Evolutionary conservation across 2,888 invertebrate species (phyloP).

Genomic region (Stenchaetothrips biformis): DNA sequence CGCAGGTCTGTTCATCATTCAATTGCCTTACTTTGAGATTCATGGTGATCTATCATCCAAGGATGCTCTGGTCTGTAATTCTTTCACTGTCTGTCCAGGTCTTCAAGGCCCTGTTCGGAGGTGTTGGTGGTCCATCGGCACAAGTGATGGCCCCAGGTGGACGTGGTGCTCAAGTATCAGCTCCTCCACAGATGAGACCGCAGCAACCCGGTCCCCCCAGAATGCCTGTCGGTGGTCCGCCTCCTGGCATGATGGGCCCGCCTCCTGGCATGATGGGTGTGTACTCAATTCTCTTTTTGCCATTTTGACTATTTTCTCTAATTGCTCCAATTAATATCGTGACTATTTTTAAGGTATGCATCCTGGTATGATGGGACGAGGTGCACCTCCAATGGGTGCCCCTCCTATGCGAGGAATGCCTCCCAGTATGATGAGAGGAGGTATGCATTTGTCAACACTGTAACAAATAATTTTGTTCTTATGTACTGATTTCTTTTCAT

Average conservation of each 20-base stretch:
- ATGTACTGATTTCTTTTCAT: background rate
- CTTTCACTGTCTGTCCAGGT: constrained; percentile 51
- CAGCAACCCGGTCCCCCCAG: constrained; percentile 54
- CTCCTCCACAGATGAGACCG: constrained; percentile 72
- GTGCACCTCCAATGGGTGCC: constrained; percentile 56
- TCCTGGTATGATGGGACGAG: constrained; percentile 59
- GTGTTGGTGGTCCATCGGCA: constrained; percentile 96
- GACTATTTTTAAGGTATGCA: constrained; percentile 54
- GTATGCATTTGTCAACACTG: constrained; percentile 37
- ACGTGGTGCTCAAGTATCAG: constrained; percentile 68
- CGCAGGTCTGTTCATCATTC: constrained; percentile 45
- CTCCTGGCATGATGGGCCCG: constrained; percentile 80
- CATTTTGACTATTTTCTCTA: background rate
- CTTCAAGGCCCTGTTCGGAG: constrained; percentile 80
- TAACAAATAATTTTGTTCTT: background rate
- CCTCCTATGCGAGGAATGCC: constrained; percentile 71
- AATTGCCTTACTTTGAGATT: constrained; percentile 37
- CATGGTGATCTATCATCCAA: background rate
- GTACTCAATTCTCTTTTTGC: constrained; percentile 28
- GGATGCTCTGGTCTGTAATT: background rate
- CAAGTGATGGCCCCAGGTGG: constrained; percentile 88
- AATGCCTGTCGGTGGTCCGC: constrained; percentile 51
- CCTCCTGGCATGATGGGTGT: constrained; percentile 67
- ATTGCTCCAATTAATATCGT: background rate
- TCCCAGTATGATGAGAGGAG: constrained; percentile 70